phyloP scores from a whole-genome alignment of 2,113 vertebrate genomes.

The Marmota flaviventris region DNA sequence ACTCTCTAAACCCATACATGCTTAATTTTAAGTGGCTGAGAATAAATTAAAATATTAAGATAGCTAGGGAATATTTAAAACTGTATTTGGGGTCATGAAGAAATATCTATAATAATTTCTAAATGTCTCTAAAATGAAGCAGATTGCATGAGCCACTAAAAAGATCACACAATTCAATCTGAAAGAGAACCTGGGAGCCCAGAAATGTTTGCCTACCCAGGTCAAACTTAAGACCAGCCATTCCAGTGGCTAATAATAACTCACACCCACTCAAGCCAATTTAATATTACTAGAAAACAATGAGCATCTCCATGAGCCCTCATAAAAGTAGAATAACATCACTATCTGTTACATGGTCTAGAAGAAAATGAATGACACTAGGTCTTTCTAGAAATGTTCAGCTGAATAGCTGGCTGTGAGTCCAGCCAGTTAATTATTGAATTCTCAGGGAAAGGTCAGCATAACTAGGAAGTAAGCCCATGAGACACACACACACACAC shows the following conservation, averaged over 20 bases:
- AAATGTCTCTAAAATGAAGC: constrained; percentile 20
- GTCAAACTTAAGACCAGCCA: not conserved
- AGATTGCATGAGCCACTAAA: not conserved
- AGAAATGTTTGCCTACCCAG: not conserved
- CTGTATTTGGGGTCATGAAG: not conserved
- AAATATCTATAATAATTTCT: not conserved
- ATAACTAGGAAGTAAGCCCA: no score
- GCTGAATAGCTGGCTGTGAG: not conserved
- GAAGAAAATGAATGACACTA: not conserved
- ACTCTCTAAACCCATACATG: not conserved
- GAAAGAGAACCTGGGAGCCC: not conserved
- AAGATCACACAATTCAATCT: not conserved
- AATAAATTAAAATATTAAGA: not conserved
- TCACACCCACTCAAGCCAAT: not conserved
- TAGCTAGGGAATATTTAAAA: not conserved
- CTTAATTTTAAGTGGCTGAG: not conserved
- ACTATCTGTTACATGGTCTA: not conserved
- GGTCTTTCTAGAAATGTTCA: not conserved
- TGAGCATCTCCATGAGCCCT: not conserved
- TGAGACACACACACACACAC: no score
- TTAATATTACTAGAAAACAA: not conserved
- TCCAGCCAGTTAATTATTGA: not conserved
- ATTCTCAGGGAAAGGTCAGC: not conserved
- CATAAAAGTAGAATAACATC: not conserved
- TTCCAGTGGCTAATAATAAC: not conserved